phyloP scores from a whole-genome alignment of 2,797 vertebrate genomes.

The Gadopsis marmoratus region DNA sequence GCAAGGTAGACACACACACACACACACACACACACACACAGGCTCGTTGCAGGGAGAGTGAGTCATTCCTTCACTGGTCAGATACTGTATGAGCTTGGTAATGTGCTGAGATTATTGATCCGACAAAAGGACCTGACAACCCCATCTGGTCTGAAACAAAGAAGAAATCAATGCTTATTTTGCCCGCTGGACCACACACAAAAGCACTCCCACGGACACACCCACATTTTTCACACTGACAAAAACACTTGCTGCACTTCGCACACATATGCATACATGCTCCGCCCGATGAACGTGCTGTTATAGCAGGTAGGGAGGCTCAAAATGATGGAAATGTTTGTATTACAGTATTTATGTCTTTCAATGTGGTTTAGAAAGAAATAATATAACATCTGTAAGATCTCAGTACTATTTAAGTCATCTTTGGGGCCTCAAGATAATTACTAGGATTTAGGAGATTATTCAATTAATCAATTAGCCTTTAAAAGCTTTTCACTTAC shows the following conservation, averaged over 20 bases:
- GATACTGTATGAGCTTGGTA: constrained; percentile 47
- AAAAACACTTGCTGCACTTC: constrained; percentile 32
- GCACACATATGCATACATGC: not conserved
- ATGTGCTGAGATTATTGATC: constrained; percentile 77
- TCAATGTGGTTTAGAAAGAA: not conserved
- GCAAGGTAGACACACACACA: not conserved
- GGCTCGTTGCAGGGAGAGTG: too few species aligned
- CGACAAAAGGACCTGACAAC: constrained; percentile 53
- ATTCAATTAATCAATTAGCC: constrained; percentile 28
- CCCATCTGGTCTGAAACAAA: constrained; percentile 59
- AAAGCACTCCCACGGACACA: constrained; percentile 24
- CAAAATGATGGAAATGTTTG: not conserved
- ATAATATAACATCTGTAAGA: not conserved
- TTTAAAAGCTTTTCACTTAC: constrained; percentile 7
- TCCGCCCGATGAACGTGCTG: not conserved
- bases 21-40: too few species aligned
- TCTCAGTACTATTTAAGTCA: not conserved
- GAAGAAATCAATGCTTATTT: constrained; percentile 73
- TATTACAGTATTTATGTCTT: not conserved
- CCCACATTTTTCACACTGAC: constrained; percentile 24
- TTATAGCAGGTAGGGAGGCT: not conserved
- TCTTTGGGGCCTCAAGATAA: constrained; percentile 1
- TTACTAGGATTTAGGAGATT: constrained; percentile 19
- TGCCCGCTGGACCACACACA: constrained; percentile 51
- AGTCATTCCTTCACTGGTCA: too few species aligned